Base-by-base conservation (phyloP, 2,113 vertebrate species). In the Axis porcinus region DNA sequence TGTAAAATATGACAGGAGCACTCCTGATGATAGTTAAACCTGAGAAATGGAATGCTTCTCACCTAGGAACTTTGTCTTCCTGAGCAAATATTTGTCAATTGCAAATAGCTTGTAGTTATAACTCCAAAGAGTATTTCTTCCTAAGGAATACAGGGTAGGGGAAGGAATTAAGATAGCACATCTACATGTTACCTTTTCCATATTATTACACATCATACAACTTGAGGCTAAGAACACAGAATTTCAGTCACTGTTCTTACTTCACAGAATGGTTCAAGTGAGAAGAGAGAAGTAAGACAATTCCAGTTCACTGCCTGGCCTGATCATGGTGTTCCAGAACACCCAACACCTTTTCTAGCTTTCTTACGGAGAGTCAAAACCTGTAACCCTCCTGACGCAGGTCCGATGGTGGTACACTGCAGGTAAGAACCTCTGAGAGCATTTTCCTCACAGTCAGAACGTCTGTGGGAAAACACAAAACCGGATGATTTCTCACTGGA, bases 221-320 rank as follows among this genome's bases (percentile, higher is more conserved):
- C 2, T 57, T 52, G 47, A 91, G 47, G 5, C 40, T 8, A 33
- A 19, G 60, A 89, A 57, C 45, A 17, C 17, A 50, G 28, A 89
- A 58, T 97, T 92, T 98, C 84, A 98, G 15, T 5, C 76, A 60
- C 1, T 79, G 55, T 97, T 97, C 93, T 76, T 76, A 55, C 98
- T 97, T 97, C 74, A 14, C 98, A 99, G 99, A 99, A 99, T 55
- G 99, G 99, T 92, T 99, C 99, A 57, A 99, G 99, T 87, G 99
- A 99, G 98, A 99, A 99, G 98, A 99, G 99, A 89, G 99, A 99
- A 99, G 99, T 99, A 91, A 99, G 99, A 87, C 99, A 99, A 98
- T 99, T 99, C 98, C 99, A 99, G 99, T 99, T 99, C 98, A 99
- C 99, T 57, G 99, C 99, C 74, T 99, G 99, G 99, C 99, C 99